A percentile compares a stretch with the other conserved stretches of the same genome.
These are phyloP conservation scores for Smittia sp. DNA, from an alignment of 2,888 invertebrate genomes.

Conservation along the genomic window DNA sequence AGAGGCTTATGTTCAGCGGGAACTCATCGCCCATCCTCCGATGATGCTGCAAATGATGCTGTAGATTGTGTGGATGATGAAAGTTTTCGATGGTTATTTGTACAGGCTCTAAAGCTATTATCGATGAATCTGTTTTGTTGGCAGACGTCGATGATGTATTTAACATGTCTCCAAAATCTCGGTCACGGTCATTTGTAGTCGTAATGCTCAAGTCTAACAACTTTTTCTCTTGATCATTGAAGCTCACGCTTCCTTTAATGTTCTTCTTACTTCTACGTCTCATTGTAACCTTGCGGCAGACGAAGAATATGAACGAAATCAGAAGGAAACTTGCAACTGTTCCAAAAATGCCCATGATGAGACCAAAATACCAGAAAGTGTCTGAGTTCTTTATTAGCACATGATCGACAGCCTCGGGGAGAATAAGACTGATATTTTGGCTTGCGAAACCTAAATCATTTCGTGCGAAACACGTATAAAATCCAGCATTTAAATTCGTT, in stretches of 20 bases:
- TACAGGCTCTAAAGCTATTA: constrained; percentile 59
- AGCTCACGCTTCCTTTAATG: constrained; percentile 75
- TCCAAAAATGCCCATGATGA: constrained; percentile 69
- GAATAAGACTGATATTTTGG: constrained; percentile 60
- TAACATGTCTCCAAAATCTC: constrained; percentile 63
- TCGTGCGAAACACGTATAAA: constrained; percentile 67
- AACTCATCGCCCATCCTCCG: constrained; percentile 53
- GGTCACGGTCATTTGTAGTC: constrained; percentile 61
- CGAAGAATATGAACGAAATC: constrained; percentile 61
- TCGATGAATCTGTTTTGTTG: constrained; percentile 55
- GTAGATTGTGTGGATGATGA: constrained; percentile 43
- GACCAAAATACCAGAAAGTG: constrained; percentile 71
- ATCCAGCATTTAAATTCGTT: constrained; percentile 76
- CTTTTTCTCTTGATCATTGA: constrained; percentile 85
- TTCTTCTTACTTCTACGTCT: constrained; percentile 63
- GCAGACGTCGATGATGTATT: constrained; percentile 56
- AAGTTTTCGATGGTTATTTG: constrained; percentile 61
- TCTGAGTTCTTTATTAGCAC: constrained; percentile 63
- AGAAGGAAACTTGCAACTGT: constrained; percentile 61
- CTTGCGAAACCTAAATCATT: constrained; percentile 55
- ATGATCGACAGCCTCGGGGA: constrained; percentile 63
- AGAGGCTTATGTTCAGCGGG: constrained; percentile 54
- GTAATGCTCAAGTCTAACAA: constrained; percentile 76
- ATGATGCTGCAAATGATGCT: constrained; percentile 45
- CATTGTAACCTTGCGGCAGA: constrained; percentile 56